Conservation (phyloP, 92 coral and sea anemone species). For the Zoanthus sociatus region DNA sequence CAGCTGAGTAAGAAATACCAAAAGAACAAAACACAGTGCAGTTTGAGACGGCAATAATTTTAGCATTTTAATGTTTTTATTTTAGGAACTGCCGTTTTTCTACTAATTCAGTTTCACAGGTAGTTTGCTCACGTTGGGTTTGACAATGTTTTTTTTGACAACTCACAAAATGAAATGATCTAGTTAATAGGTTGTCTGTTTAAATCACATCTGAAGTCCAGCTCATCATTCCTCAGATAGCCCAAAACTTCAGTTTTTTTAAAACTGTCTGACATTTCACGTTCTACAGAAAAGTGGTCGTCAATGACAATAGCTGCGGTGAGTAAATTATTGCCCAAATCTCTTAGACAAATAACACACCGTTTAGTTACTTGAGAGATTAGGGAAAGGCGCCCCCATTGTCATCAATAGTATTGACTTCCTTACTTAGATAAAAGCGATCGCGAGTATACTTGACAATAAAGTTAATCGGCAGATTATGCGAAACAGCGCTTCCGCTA, state of each 20-base stretch:
- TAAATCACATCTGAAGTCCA: neutral
- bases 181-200: neutral
- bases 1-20: too few species aligned
- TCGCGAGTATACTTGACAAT: too few species aligned
- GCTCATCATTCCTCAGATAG: conserved; percentile 12
- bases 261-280: neutral
- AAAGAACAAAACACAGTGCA: too few species aligned
- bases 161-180: too few species aligned
- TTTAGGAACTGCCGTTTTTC: neutral
- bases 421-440: too few species aligned
- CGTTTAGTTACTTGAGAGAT: neutral
- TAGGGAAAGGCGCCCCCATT: too few species aligned
- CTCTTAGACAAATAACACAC: neutral
- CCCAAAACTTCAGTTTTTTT: neutral
- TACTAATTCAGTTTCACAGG: too few species aligned
- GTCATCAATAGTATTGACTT: neutral
- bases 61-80: neutral
- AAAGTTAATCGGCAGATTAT: too few species aligned
- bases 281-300: neutral
- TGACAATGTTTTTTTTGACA: too few species aligned
- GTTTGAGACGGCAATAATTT: too few species aligned
- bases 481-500: too few species aligned
- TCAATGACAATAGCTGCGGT: neutral
- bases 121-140: too few species aligned
- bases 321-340: neutral